Evolutionary conservation across 2,113 vertebrate genomes (phyloP), one percentile per base, ranked within the genome.

Genomic region (Mystacornis crossleyi): DNA sequence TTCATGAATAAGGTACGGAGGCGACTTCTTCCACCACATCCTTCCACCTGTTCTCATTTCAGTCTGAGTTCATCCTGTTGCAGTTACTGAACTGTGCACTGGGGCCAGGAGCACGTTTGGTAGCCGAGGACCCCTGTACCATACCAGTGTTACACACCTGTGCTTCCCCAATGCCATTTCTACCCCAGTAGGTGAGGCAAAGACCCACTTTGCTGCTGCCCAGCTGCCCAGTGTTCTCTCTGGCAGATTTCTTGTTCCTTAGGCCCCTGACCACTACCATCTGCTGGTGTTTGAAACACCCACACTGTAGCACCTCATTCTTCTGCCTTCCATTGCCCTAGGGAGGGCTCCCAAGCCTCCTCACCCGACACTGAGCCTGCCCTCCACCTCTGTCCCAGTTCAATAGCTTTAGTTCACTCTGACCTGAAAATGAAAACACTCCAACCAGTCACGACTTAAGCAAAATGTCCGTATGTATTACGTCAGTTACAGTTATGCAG

Each of bases 401-500:
- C 47, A 87, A 60, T 31, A 62, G 34, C 43, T 88, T 89, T 54
- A 92, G 61, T 38, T 89, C 69, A 82, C 79, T 67, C 72, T 74
- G 69, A 89, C 28, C 90, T 92, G 81, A 95, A 94, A 97, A 97
- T 69, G 82, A 96, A 96, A 75, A 92, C 79, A 86, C 79, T 97
- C 70, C 86, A 82, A 95, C 72, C 87, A 82, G 58, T 81, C 42
- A 19, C 13, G 77, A 85, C 91, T 87, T 96, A 96, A 91, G 96
- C 75, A 95, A 96, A 97, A 95, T 61, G 74, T 90, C 72, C 0
- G 0, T 58, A 67, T 94, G 92, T 96, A 96, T 97, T 97, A 89
- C 34, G 81, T 90, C 93, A 85, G 92, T 94, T 97, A 97, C 97
- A 97, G 83, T 93, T 95, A 97, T 55, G 96, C 93, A 95, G 87